Evolutionary conservation across 1,140 invertebrate species (phyloP).

Genomic region (Mylabris phalerata): DNA sequence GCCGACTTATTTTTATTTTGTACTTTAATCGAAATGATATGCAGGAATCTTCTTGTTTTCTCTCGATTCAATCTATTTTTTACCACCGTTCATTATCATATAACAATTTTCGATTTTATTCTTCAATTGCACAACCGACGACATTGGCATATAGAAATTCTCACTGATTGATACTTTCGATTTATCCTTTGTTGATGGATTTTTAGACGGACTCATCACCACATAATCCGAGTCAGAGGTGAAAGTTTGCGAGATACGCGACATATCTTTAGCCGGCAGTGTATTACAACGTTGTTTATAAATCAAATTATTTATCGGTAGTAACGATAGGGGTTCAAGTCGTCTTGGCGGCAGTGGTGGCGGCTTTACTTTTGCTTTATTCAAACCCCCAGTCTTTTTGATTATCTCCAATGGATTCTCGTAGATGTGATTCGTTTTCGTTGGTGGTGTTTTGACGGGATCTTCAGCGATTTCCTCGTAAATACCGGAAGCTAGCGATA

Average conservation of each 20-base stretch:
- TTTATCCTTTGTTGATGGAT: constrained; percentile 5
- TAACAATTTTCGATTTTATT: constrained; percentile 33
- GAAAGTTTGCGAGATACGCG: constrained; percentile 32
- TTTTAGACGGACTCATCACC: constrained; percentile 31
- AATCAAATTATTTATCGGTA: background rate
- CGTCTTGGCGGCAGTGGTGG: constrained; percentile 34
- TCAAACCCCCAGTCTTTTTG: constrained; percentile 9
- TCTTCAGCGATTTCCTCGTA: constrained; percentile 46
- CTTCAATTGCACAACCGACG: constrained; percentile 25
- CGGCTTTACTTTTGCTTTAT: constrained; percentile 19
- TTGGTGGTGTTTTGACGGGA: background rate
- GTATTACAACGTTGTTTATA: constrained; percentile 32
- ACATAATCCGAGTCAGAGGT: constrained; percentile 32
- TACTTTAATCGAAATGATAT: background rate
- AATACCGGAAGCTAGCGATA: constrained; percentile 48
- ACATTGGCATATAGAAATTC: constrained; percentile 35
- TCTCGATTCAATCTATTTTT: background rate
- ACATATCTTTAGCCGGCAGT: constrained; percentile 32
- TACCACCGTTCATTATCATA: constrained; percentile 32
- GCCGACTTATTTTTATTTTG: background rate
- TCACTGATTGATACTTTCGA: constrained; percentile 21
- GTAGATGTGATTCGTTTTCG: constrained; percentile 28
- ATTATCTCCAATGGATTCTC: constrained; percentile 36
- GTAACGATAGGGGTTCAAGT: background rate
- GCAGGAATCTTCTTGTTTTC: background rate